Evolutionary conservation across 1,140 invertebrate species (phyloP).

Genomic region (Solenopsis invicta): DNA sequence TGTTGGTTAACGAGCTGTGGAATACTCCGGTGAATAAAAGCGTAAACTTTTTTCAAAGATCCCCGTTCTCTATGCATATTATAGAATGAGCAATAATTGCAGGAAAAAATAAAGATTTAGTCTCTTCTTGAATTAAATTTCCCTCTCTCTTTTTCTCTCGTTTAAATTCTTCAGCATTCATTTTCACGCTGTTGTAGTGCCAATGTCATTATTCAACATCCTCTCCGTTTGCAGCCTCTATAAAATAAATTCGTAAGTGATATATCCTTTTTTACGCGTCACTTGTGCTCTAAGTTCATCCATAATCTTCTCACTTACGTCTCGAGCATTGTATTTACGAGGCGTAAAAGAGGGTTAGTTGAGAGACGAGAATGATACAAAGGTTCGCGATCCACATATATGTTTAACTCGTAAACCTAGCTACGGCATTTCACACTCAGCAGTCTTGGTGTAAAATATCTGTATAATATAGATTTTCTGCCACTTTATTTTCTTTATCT

Average conservation of each 20-base stretch:
- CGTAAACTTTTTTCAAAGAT: not conserved
- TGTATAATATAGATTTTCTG: not conserved
- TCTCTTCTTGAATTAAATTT: not conserved
- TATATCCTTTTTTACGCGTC: constrained; percentile 71
- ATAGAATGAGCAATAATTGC: not conserved
- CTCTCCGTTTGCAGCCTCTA: constrained; percentile 15
- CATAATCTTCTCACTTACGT: constrained; percentile 15
- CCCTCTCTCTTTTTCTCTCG: not conserved
- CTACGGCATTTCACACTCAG: not conserved
- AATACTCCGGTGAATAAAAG: not conserved
- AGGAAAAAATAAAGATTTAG: not conserved
- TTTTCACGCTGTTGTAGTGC: constrained; percentile 12
- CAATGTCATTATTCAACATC: constrained; percentile 7
- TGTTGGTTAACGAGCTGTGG: not conserved
- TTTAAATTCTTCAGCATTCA: not conserved
- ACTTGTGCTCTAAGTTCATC: constrained; percentile 59
- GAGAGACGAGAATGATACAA: constrained; percentile 43
- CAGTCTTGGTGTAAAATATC: not conserved
- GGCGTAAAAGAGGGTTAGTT: constrained; percentile 68
- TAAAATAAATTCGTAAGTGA: constrained; percentile 73
- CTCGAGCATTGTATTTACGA: constrained; percentile 68
- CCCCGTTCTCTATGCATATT: not conserved
- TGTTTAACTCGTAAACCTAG: constrained; percentile 47
- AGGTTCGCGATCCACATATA: constrained; percentile 32
- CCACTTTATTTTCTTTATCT: not conserved